Percentiles rank a stretch among this genome's conserved stretches.
Evolutionary conservation across 2,113 vertebrate species (phyloP).

Genomic region (Galeopterus variegatus): DNA sequence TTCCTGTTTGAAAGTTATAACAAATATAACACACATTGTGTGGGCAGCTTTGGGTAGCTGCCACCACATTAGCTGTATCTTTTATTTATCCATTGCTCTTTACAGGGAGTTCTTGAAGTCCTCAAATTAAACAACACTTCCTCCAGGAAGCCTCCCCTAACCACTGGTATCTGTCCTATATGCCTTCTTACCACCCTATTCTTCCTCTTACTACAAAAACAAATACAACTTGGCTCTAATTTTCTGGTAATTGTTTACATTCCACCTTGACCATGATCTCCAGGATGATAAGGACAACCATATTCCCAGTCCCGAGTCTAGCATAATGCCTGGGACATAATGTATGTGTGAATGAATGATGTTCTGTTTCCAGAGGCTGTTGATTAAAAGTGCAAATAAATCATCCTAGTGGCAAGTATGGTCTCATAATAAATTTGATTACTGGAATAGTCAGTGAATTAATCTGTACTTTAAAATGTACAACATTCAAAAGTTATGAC

Average conservation of each 20-base stretch:
- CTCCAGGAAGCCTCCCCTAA: neutral
- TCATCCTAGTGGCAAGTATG: neutral
- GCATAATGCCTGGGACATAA: neutral
- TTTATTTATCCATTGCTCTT: neutral
- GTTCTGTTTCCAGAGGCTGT: neutral
- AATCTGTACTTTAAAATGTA: slow-evolving; percentile 30
- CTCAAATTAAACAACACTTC: neutral
- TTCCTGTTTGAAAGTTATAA: slow-evolving; percentile 24
- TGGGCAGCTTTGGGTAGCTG: neutral
- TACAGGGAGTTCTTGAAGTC: neutral
- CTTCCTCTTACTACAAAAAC: neutral
- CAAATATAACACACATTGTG: neutral
- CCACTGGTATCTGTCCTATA: neutral
- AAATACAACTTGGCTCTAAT: neutral
- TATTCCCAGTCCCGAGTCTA: neutral
- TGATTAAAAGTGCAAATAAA: neutral
- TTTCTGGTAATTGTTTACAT: neutral
- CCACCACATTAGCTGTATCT: neutral
- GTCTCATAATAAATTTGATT: neutral
- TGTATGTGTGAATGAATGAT: neutral
- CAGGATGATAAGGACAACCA: neutral
- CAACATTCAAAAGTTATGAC: slow-evolving; percentile 50
- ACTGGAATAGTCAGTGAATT: neutral
- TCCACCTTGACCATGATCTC: neutral
- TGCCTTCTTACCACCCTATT: neutral